Conservation (phyloP, 2,113 vertebrate species). For the Ameiurus melas region DNA sequence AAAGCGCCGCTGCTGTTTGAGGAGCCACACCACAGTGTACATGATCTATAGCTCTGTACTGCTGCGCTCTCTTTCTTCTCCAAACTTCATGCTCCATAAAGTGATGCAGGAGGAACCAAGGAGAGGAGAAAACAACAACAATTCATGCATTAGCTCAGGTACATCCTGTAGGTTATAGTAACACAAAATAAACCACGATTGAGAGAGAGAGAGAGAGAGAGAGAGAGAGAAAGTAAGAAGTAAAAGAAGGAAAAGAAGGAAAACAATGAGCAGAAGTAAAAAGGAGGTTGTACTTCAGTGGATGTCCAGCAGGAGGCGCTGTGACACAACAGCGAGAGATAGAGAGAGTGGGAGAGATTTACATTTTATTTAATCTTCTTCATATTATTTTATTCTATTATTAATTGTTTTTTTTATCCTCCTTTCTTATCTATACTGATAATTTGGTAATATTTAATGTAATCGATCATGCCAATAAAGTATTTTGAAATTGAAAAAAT, state of each 20-base stretch:
- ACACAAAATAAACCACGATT: slow-evolving; percentile 2
- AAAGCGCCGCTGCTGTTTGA: slow-evolving; percentile 40
- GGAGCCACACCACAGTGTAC: slow-evolving; percentile 9
- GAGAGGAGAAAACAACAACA: neutral
- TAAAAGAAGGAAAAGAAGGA: too few species aligned
- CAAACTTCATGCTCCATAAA: slow-evolving; percentile 16
- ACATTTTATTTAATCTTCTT: too few species aligned
- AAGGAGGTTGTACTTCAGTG: neutral
- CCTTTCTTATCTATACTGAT: too few species aligned
- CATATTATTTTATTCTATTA: too few species aligned
- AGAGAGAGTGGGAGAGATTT: too few species aligned
- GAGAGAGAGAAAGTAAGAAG: neutral
- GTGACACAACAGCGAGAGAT: neutral
- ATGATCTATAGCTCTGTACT: slow-evolving; percentile 34
- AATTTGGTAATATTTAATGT: too few species aligned
- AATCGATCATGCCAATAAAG: too few species aligned
- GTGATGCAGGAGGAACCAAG: neutral
- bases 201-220: neutral
- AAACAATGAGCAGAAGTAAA: neutral
- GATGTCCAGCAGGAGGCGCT: slow-evolving; percentile 21
- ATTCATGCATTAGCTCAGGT: slow-evolving; percentile 27
- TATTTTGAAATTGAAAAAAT: too few species aligned
- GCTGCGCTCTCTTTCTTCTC: neutral
- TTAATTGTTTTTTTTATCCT: too few species aligned
- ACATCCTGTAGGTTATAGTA: slow-evolving; percentile 19